Base-by-base conservation (phyloP, 2,113 vertebrate species). In the Procavia capensis region DNA sequence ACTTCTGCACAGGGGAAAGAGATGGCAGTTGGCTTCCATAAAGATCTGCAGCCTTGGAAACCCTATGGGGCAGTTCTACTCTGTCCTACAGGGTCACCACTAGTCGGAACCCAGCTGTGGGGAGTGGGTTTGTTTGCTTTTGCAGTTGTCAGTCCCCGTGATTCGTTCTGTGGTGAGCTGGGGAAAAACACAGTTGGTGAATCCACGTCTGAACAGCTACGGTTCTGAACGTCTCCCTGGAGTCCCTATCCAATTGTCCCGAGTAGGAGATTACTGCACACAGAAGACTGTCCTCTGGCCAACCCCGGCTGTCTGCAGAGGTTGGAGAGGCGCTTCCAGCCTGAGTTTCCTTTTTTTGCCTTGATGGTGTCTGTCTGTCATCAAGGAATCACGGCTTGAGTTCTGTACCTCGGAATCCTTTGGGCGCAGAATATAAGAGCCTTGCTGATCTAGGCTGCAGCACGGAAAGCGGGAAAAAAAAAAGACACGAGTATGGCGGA, bases 341-440 rank as follows among this genome's bases (percentile, higher is more conserved):
- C 99, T 99, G 98, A 99, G 99, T 99, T 99, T 99, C 99, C 99
- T 99, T 98, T 99, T 99, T 98, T 99, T 99, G 99, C 98, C 99
- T 95, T 98, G 99, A 94, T 99, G 99, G 25, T 98, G 99, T 98
- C 99, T 99, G 98, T 98, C 99, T 97, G 98, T 98, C 92, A 99
- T 98, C 88, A 98, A 98, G 97, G 98, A 97, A 92, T 98, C 97
- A 17, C 99, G 99, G 98, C 98, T 98, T 98, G 99, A 97, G 99
- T 98, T 98, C n/a, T n/a, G 99, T 99, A 93, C 98, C 99, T 91
- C 99, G 99, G 97, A 99, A 98, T 96, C 98, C 98, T 99, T 99
- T 99, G 96, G 99, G 99, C 91, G 99, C 98, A 61, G 98, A 97
- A 80, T 99, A 99, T 86, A 99, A 99, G 93, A 98, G 98, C 97